phyloP scores from a whole-genome alignment of 1,140 invertebrate species.

The Elymnias hypermnestra region DNA sequence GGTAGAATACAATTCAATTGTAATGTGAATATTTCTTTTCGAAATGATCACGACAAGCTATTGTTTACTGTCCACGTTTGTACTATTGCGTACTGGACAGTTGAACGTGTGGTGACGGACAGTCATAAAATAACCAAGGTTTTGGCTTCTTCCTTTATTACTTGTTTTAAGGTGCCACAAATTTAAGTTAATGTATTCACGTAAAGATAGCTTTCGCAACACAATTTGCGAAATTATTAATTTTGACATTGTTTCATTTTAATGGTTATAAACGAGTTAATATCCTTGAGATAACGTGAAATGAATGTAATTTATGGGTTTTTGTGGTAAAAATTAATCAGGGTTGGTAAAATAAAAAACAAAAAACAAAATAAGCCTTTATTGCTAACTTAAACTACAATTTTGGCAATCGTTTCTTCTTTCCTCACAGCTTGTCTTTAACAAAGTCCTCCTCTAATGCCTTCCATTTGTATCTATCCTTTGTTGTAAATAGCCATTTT shows the following conservation, averaged over 20 bases:
- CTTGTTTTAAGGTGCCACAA: neutral
- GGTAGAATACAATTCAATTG: conserved; percentile 10
- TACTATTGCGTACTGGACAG: conserved; percentile 22
- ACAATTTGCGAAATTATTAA: neutral
- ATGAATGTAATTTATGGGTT: too few species aligned
- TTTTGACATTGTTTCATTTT: neutral
- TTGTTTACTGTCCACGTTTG: conserved; percentile 24
- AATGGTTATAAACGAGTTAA: neutral
- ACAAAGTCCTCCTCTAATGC: too few species aligned
- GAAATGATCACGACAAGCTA: conserved; percentile 9
- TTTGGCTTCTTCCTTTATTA: conserved; percentile 8
- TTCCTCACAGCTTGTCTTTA: too few species aligned
- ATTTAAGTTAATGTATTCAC: neutral
- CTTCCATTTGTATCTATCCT: too few species aligned
- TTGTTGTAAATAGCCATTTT: too few species aligned
- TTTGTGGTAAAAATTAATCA: too few species aligned
- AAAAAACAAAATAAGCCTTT: too few species aligned
- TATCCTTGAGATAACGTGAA: neutral
- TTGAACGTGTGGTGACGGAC: conserved; percentile 16
- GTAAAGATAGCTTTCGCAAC: neutral
- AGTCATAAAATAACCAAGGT: conserved; percentile 22
- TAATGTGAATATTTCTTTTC: conserved; percentile 9
- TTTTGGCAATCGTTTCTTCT: too few species aligned
- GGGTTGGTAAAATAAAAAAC: too few species aligned
- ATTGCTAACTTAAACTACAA: too few species aligned